These are phyloP conservation scores for Catalaphyllia jardinei DNA, from an alignment of 64 coral and sea anemone genomes.

Conservation along the genomic window DNA sequence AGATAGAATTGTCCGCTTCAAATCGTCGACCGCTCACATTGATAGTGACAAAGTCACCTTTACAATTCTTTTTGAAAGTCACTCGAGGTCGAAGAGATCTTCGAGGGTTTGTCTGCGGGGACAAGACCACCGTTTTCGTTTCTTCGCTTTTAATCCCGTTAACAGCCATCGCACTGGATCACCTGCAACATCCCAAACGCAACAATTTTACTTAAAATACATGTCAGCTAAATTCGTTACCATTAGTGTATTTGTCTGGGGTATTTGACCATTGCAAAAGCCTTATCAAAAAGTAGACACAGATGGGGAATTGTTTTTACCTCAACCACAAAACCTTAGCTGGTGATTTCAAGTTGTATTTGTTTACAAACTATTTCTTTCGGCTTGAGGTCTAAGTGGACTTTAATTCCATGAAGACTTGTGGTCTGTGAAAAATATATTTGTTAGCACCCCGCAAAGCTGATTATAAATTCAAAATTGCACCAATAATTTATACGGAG, in stretches of 20 bases:
- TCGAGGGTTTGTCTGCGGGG: neutral
- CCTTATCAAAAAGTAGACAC: neutral
- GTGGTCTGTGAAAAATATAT: conserved; percentile 37
- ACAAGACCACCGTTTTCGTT: neutral
- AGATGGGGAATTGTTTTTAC: neutral
- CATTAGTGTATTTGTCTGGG: neutral
- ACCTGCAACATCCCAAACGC: neutral
- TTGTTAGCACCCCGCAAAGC: neutral
- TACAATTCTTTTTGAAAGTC: conserved; percentile 25
- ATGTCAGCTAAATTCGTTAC: neutral
- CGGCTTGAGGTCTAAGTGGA: conserved; percentile 17
- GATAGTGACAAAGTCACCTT: conserved; percentile 36
- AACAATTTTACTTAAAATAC: neutral
- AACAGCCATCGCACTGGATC: neutral
- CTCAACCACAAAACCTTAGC: neutral
- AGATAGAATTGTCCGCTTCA: conserved; percentile 38
- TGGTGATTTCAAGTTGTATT: neutral
- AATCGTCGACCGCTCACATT: conserved; percentile 65
- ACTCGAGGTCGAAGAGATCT: neutral
- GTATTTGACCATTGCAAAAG: neutral
- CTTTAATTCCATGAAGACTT: conserved; percentile 14
- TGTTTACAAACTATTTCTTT: neutral
- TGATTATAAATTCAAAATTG: conserved; percentile 47
- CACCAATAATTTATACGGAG: neutral
- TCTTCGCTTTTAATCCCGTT: neutral